phyloP scores from a whole-genome alignment of 2,888 invertebrate species.

The Mesochorus sp. region DNA sequence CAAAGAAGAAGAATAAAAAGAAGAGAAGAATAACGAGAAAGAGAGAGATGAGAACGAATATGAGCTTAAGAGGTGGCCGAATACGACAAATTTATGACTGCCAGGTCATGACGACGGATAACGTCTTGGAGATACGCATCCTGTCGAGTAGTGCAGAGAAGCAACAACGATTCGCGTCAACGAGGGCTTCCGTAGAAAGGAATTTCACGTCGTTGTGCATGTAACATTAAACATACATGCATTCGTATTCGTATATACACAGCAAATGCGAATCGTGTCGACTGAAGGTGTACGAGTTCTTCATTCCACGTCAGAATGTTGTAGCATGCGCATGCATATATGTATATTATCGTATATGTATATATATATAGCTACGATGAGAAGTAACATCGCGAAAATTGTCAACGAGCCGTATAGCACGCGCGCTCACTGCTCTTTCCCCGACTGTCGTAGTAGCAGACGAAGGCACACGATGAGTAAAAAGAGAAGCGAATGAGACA shows the following conservation, averaged over 20 bases:
- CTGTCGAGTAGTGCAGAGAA: slow-evolving; percentile 29
- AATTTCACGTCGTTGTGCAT: slow-evolving; percentile 24
- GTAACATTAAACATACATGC: no score
- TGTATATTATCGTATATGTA: slow-evolving; percentile 6
- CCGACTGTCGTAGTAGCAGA: neutral
- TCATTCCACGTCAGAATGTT: no score
- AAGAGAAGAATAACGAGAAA: neutral
- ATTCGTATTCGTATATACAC: neutral
- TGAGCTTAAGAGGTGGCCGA: slow-evolving; percentile 34
- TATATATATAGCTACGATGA: slow-evolving; percentile 33
- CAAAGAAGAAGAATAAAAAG: neutral
- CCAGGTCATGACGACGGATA: slow-evolving; percentile 48
- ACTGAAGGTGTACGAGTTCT: no score
- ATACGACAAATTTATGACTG: slow-evolving; percentile 58
- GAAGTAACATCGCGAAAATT: slow-evolving; percentile 53
- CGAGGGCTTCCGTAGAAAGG: slow-evolving; percentile 11
- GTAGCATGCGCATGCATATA: no score
- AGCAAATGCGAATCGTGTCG: no score
- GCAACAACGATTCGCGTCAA: slow-evolving; percentile 43
- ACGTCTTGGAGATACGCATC: slow-evolving; percentile 45
- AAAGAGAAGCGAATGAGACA: slow-evolving; percentile 1
- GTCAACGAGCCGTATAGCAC: slow-evolving; percentile 47
- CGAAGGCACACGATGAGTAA: neutral
- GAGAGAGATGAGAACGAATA: neutral
- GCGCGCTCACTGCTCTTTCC: neutral